phyloP scores from a whole-genome alignment of 2,113 vertebrate genomes.

The Gavia stellata region DNA sequence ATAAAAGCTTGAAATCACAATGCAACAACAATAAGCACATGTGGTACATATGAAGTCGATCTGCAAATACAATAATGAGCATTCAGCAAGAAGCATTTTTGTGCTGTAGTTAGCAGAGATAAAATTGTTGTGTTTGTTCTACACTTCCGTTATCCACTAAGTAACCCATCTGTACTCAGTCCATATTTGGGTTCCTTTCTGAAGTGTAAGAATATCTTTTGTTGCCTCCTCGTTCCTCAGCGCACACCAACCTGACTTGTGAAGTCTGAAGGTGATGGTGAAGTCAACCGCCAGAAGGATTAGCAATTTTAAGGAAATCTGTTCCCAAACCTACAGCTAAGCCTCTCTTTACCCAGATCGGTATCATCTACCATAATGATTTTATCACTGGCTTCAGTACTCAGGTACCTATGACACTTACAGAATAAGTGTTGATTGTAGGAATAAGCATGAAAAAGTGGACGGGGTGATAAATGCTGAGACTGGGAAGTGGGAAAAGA shows the following conservation, averaged over 20 bases:
- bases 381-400: not conserved
- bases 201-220: not conserved
- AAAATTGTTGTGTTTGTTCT: not conserved
- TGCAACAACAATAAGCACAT: not conserved
- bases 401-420: not conserved
- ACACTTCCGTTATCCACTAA: not conserved
- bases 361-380: not conserved
- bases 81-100: slow-evolving; percentile 6
- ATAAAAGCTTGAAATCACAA: slow-evolving; percentile 50
- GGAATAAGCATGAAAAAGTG: not conserved
- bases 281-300: not conserved
- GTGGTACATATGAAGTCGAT: slow-evolving; percentile 6
- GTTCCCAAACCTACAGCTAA: not conserved
- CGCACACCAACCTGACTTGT: not conserved
- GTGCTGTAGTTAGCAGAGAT: not conserved
- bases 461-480: not conserved
- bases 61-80: slow-evolving; percentile 3
- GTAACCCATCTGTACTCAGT: not conserved
- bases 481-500: not conserved
- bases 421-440: not conserved
- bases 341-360: not conserved
- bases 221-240: not conserved
- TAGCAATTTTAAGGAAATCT: not conserved
- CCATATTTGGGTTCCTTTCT: not conserved
- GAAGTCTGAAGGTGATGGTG: not conserved